A percentile compares a stretch with the other conserved stretches of the same genome.
These are phyloP conservation scores for Pygoscelis antarcticus DNA, from an alignment of 2,113 vertebrate species.

Conservation along the genomic window DNA sequence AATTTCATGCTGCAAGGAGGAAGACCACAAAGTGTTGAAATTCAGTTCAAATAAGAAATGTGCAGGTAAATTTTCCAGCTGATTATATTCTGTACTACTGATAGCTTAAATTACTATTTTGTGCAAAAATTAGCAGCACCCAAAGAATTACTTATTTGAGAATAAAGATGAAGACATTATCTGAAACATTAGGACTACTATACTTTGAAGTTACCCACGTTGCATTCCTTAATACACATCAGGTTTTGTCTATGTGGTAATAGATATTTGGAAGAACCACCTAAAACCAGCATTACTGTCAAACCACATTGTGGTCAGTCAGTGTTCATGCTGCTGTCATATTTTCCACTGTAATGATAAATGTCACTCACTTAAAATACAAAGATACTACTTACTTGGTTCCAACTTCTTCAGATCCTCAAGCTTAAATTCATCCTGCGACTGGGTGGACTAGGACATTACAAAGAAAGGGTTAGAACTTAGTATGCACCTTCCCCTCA, in stretches of 20 bases:
- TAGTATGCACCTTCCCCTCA: neutral
- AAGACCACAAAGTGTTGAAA: neutral
- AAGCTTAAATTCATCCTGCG: constrained; percentile 92
- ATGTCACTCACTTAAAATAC: neutral
- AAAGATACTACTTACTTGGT: constrained; percentile 82
- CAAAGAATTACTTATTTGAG: neutral
- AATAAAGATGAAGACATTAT: neutral
- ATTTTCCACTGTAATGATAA: neutral
- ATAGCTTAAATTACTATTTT: neutral
- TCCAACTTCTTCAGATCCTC: constrained; percentile 98
- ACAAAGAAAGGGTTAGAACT: constrained; percentile 42
- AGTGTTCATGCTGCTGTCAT: neutral
- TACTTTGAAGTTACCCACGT: neutral
- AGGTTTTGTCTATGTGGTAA: neutral
- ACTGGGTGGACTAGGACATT: constrained; percentile 84
- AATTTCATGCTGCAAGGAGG: neutral
- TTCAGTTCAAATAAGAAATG: neutral
- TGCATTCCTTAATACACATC: neutral
- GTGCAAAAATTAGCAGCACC: neutral
- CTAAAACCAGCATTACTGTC: neutral
- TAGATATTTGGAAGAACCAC: neutral
- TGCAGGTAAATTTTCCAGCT: neutral
- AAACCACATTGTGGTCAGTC: neutral
- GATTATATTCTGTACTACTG: neutral
- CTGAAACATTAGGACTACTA: neutral